Percentiles rank a stretch among this genome's conserved stretches.
phyloP scores from a whole-genome alignment of 2,888 invertebrate genomes.

The Drosophila stalkeri region DNA sequence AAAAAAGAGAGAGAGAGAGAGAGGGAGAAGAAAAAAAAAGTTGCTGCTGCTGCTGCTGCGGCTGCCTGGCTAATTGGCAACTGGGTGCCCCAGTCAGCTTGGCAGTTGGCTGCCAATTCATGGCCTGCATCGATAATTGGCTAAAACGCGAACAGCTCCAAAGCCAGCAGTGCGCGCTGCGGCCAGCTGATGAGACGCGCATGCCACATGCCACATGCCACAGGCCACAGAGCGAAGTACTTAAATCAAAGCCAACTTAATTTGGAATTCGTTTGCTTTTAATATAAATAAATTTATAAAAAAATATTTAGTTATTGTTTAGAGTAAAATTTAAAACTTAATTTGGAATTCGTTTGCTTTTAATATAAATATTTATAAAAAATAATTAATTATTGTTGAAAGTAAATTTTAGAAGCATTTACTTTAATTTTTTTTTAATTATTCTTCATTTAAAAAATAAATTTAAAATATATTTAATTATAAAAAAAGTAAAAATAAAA shows the following conservation, averaged over 20 bases:
- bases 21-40: background rate
- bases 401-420: too few relatives aligned
- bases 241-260: conserved; percentile 8
- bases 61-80: conserved; percentile 71
- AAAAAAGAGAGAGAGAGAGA: conserved; percentile 4
- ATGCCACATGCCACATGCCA: conserved; percentile 16
- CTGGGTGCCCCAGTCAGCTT: conserved; percentile 54
- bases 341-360: background rate
- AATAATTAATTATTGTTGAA: too few relatives aligned
- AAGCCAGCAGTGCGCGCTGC: background rate
- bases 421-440: too few relatives aligned
- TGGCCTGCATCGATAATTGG: conserved; percentile 61
- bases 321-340: background rate
- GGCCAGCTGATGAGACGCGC: conserved; percentile 22
- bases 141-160: conserved; percentile 24
- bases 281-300: background rate
- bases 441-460: too few relatives aligned
- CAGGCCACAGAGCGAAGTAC: conserved; percentile 4
- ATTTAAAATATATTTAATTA: too few relatives aligned
- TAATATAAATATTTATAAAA: background rate
- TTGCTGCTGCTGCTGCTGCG: conserved; percentile 18
- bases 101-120: conserved; percentile 48
- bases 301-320: too few relatives aligned
- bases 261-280: background rate
- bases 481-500: too few relatives aligned